A percentile compares a stretch with the other conserved stretches of the same genome.
These are phyloP conservation scores for Mesorhabditis belari DNA, from an alignment of 2,888 invertebrate genomes.

Conservation along the genomic window DNA sequence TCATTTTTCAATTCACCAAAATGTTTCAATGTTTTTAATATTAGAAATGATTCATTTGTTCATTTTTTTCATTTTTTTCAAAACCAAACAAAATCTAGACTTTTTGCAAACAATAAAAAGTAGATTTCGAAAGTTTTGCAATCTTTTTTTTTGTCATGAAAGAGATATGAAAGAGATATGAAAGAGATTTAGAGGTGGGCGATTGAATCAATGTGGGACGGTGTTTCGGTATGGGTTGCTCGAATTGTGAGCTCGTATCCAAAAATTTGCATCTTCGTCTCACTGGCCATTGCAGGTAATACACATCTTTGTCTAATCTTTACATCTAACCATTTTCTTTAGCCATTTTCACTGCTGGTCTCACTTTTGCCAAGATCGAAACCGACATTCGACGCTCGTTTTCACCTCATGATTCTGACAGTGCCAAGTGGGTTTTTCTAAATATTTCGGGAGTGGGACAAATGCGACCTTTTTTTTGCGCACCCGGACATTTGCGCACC, in stretches of 20 bases:
- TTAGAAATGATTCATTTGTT: too few relatives aligned
- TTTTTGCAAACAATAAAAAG: too few relatives aligned
- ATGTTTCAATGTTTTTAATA: too few relatives aligned
- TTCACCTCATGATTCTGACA: slow-evolving; percentile 42
- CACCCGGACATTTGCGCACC: too few relatives aligned
- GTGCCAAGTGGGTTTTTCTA: slow-evolving; percentile 32
- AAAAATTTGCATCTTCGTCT: neutral
- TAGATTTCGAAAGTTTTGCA: neutral
- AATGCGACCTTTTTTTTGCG: too few relatives aligned
- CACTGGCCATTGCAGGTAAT: neutral
- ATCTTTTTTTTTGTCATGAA: neutral
- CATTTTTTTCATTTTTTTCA: too few relatives aligned
- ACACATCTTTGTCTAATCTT: neutral
- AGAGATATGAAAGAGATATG: neutral
- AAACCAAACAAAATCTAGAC: too few relatives aligned
- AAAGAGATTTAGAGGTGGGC: neutral
- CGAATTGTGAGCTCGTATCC: neutral
- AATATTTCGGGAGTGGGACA: too few relatives aligned
- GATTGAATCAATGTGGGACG: neutral
- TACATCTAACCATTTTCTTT: neutral
- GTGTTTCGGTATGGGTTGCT: neutral
- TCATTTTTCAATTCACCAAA: too few relatives aligned
- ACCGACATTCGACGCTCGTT: slow-evolving; percentile 45
- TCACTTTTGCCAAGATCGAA: slow-evolving; percentile 38
- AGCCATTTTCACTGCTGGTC: slow-evolving; percentile 15